Evolutionary conservation across 1,140 invertebrate genomes (phyloP).

Genomic region (Subanguina moxae): DNA sequence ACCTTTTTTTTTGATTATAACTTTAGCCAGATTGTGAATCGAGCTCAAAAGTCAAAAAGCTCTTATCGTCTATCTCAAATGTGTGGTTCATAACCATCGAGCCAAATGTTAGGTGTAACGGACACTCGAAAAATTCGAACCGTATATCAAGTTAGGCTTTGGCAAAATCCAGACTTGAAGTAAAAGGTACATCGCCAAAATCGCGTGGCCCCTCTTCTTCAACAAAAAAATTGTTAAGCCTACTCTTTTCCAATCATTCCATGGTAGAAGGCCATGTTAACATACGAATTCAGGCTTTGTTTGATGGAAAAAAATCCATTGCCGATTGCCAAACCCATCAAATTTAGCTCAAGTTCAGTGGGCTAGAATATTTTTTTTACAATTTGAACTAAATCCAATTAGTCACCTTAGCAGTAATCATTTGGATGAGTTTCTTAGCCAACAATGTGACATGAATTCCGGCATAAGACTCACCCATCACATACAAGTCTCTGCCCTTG

Average conservation of each 20-base stretch:
- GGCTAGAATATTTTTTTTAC: neutral
- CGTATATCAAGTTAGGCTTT: too few relatives aligned
- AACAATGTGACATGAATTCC: conserved; percentile 62
- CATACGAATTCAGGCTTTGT: conserved; percentile 61
- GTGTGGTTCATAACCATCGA: too few relatives aligned
- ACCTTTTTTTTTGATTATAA: neutral
- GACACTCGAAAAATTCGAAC: too few relatives aligned
- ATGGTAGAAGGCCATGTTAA: conserved; percentile 64
- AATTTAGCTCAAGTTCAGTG: neutral
- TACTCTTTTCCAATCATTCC: conserved; percentile 61
- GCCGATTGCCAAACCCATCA: conserved; percentile 59
- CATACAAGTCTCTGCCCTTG: conserved; percentile 59
- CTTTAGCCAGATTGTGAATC: too few relatives aligned
- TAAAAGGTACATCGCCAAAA: too few relatives aligned
- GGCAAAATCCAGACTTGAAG: too few relatives aligned
- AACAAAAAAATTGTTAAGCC: conserved; percentile 1
- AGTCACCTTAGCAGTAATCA: neutral
- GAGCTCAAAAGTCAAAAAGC: too few relatives aligned
- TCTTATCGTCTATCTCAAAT: too few relatives aligned
- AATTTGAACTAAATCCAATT: neutral
- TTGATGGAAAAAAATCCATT: conserved; percentile 62
- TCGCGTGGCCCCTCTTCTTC: too few relatives aligned
- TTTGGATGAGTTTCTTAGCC: neutral
- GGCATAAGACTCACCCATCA: conserved; percentile 61
- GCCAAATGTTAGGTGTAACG: too few relatives aligned